Base-by-base conservation (phyloP, 2,888 invertebrate species). In the Cheilosia pagana region DNA sequence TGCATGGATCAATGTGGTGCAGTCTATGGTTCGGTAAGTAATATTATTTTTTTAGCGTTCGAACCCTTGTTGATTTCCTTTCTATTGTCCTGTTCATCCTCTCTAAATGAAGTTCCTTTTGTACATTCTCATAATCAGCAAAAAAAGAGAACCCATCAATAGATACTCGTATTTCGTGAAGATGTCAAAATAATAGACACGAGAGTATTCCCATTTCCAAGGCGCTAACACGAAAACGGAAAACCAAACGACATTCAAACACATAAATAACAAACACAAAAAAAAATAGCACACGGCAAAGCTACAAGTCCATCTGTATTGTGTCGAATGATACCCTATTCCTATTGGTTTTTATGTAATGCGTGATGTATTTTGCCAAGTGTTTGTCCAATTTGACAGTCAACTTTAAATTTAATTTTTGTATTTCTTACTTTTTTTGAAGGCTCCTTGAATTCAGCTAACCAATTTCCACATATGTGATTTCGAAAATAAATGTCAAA, bases 1-100 rank as follows among this genome's bases (percentile, higher is more conserved):
- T 97, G 97, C 93, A 96, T 97, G 96, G 96, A 96, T 93, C 94
- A 95, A 89, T 97, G 96, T 93, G 97, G 97, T 92, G 94, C 95
- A 92, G 95, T 95, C 89, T 97, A 96, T 93, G 96, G 96, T 92
- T 95, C 96, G 95, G 97, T 97, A 94, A 95, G 96, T 95, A 91
- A 89, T 87, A 23, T 81, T 63, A 60, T 87, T 81, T 63, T 25
- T 43, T 45, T 39, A 43, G 35, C 63, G 41, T 12, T 45, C 35
- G 10, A 10, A 23, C 14, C 43, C 48, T 39, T 45, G 1, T 14
- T 10, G 16, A 39, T 43, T 53, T 45, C 16, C 41, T 19, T 62
- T 8, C 31, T 53, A 35, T 70, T 23, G 39, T 63, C 10, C 39
- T n/a, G 5, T 6, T 50, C n/a, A 3, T 45, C 21, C 21, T 16